Evolutionary conservation across 2,888 invertebrate species (phyloP), one percentile per base, ranked within the genome.

Genomic region (Agonum fuliginosum): DNA sequence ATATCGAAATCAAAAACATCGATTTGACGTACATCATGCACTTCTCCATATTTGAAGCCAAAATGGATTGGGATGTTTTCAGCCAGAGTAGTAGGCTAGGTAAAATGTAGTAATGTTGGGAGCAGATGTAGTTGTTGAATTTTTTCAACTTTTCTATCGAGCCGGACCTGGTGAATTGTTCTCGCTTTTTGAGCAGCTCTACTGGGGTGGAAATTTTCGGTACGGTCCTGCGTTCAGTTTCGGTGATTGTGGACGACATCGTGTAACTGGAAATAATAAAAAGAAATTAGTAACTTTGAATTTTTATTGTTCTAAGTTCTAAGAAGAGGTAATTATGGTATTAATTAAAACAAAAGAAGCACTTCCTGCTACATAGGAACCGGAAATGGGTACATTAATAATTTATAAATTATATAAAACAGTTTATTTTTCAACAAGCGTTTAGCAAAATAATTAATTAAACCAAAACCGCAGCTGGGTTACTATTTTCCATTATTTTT

Each of bases 101-200:
- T 0, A 86, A 80, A 19, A 86, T 80, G 81, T 81, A 84, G 80
- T 82, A 86, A 77, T 85, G 84, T 74, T 85, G 85, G 3, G 84
- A 83, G 78, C 85, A 86, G 12, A 86, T 84, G 81, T 82, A 85
- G n/a, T 80, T 82, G 82, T 86, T 85, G 81, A 86, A 84, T 48
- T 83, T 81, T 54, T 80, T 83, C 78, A 86, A 83, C 73, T 83
- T 84, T 20, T 85, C 85, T 27, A 86, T 81, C 3, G 86, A 86
- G 1, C 84, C 79, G 6, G 83, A 83, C 5, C 86, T 81, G 14
- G 82, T 83, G 30, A 86, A 81, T 41, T 81, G 82, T 10, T 78
- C 78, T 4, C 81, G 81, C 46, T 81, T 81, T 17, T 83, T 72
- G 12, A 54, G 73, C 22, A 17, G 6, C 12, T 71, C 34, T 0